Conservation (phyloP, 64 coral and sea anemone species). For the Montipora sp. region DNA sequence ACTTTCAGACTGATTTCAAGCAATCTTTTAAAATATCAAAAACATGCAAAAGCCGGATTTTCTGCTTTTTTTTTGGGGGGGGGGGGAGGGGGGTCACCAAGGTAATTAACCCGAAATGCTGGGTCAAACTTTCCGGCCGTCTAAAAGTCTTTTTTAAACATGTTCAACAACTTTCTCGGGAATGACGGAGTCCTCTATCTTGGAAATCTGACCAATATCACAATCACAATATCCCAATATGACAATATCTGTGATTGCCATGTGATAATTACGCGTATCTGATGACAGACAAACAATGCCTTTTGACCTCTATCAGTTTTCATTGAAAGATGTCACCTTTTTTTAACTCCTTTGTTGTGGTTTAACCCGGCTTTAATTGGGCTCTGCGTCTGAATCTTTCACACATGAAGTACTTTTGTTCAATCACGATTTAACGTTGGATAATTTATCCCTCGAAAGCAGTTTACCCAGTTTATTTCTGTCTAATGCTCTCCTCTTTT, state of each 20-base stretch:
- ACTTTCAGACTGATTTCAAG: background rate
- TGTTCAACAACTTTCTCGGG: too few relatives aligned
- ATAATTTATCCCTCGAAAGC: background rate
- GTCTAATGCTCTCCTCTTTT: constrained; percentile 31
- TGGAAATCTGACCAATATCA: background rate
- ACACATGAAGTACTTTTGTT: background rate
- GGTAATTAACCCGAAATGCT: background rate
- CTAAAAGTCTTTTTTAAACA: too few relatives aligned
- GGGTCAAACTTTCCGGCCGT: background rate
- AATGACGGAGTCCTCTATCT: background rate
- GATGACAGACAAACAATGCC: background rate
- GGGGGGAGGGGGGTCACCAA: too few relatives aligned
- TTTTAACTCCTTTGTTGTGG: background rate
- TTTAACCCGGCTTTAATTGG: background rate
- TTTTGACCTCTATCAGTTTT: background rate
- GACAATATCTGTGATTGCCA: background rate
- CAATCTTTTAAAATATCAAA: background rate
- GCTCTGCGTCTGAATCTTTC: background rate
- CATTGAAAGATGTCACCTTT: background rate
- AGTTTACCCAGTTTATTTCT: background rate
- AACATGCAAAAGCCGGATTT: background rate
- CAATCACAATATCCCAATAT: background rate
- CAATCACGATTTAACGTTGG: background rate
- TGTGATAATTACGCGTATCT: background rate
- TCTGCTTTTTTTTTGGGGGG: background rate